These are phyloP conservation scores for Passer montanus DNA, from an alignment of 2,113 vertebrate genomes.

Conservation along the genomic window DNA sequence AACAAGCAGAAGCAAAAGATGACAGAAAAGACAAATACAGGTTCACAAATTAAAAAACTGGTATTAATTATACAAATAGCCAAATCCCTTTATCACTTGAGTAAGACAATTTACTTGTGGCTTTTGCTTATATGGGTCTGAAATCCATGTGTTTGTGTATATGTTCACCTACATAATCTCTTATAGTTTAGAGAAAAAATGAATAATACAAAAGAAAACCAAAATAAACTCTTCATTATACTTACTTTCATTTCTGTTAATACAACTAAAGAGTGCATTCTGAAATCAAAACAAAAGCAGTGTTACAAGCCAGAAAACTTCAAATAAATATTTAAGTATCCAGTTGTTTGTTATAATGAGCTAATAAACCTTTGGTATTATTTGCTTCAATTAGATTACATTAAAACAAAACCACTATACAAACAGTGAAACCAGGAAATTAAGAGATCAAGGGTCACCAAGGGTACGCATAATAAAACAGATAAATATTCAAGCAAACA, in stretches of 20 bases:
- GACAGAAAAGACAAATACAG: not conserved
- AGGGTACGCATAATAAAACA: not conserved
- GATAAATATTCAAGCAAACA: not conserved
- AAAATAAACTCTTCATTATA: conserved; percentile 6
- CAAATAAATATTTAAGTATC: not conserved
- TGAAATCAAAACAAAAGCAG: conserved; percentile 79
- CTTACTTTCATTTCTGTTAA: conserved; percentile 99
- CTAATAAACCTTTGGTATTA: not conserved
- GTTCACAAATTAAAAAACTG: not conserved
- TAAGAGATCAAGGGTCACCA: not conserved
- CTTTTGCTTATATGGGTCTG: not conserved
- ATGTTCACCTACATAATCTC: not conserved
- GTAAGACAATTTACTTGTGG: not conserved
- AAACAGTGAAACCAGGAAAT: not conserved
- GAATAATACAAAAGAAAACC: not conserved
- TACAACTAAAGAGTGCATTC: conserved; percentile 98
- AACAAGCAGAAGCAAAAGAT: not conserved
- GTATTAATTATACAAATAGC: not conserved
- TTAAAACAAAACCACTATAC: not conserved
- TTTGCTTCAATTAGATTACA: not conserved
- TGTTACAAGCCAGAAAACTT: conserved; percentile 15
- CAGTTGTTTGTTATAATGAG: not conserved
- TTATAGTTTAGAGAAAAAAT: not conserved
- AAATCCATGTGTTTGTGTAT: not conserved
- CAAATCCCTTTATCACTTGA: not conserved